A percentile compares a stretch with the other conserved stretches of the same genome.
These are phyloP conservation scores for Campopleginae sp. DNA, from an alignment of 2,888 invertebrate genomes.

Conservation along the genomic window DNA sequence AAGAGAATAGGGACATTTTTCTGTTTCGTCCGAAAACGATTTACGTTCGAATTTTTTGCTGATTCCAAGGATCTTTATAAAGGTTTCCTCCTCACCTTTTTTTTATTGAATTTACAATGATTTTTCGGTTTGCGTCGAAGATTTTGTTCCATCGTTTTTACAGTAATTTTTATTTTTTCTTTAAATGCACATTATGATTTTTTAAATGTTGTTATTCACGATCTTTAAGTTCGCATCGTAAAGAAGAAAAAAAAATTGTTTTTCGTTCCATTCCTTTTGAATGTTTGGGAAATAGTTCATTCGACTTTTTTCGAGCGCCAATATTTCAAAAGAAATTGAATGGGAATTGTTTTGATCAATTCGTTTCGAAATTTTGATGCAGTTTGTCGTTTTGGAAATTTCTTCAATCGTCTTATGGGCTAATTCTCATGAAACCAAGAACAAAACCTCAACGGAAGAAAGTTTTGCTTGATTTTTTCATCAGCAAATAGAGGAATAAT, in stretches of 20 bases:
- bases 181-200: background rate
- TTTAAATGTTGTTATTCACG: background rate
- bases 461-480: background rate
- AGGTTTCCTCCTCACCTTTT: background rate
- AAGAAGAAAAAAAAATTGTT: background rate
- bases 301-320: background rate
- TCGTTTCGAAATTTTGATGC: background rate
- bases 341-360: background rate
- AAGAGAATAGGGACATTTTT: background rate
- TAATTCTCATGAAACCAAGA: background rate
- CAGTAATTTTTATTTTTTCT: background rate
- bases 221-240: background rate
- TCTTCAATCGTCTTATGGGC: background rate
- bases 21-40: background rate
- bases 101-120: background rate
- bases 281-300: background rate
- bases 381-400: background rate
- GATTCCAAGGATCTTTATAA: background rate
- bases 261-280: background rate
- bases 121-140: background rate
- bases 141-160: background rate
- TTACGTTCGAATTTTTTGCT: background rate
- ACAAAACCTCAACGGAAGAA: background rate
- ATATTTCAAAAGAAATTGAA: background rate
- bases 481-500: background rate